Conservation (phyloP, 2,888 invertebrate species). For the Steinernema carpocapsae region DNA sequence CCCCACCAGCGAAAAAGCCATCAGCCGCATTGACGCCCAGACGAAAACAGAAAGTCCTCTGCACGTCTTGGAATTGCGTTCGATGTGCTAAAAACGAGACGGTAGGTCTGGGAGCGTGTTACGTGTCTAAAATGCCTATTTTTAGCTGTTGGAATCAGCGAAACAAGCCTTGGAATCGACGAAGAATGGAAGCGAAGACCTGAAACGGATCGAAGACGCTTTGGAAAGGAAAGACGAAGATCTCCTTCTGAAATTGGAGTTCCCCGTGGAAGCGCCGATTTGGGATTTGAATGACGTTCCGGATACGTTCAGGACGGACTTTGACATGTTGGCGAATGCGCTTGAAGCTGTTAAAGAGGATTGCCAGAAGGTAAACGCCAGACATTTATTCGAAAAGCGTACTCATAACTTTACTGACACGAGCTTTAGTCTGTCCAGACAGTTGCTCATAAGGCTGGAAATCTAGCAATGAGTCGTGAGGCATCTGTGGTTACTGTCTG, state of each 20-base stretch:
- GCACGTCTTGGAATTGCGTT: slow-evolving; percentile 40
- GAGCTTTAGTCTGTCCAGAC: no score
- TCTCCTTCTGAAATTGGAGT: slow-evolving; percentile 39
- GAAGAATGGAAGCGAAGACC: background rate
- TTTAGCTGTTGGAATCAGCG: slow-evolving; percentile 38
- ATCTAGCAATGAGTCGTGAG: no score
- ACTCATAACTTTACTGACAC: background rate
- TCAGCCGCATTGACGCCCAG: background rate
- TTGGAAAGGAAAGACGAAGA: slow-evolving; percentile 30
- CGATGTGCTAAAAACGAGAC: slow-evolving; percentile 39
- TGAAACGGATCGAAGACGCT: slow-evolving; percentile 35
- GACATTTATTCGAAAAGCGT: background rate
- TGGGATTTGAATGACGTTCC: slow-evolving; percentile 38
- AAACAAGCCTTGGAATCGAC: slow-evolving; percentile 36
- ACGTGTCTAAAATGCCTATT: background rate
- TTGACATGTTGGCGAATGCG: slow-evolving; percentile 34
- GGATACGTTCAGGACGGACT: slow-evolving; percentile 26
- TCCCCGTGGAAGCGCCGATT: slow-evolving; percentile 37
- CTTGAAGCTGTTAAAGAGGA: slow-evolving; percentile 34
- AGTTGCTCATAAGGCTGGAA: no score
- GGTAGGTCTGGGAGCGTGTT: slow-evolving; percentile 5
- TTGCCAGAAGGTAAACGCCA: slow-evolving; percentile 36
- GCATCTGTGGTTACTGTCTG: no score
- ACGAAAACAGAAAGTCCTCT: slow-evolving; percentile 36
- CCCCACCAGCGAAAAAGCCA: background rate